Percentiles rank a stretch among this genome's conserved stretches.
These are phyloP conservation scores for Muntiacus muntjak DNA, from an alignment of 2,113 vertebrate species.

Conservation along the genomic window DNA sequence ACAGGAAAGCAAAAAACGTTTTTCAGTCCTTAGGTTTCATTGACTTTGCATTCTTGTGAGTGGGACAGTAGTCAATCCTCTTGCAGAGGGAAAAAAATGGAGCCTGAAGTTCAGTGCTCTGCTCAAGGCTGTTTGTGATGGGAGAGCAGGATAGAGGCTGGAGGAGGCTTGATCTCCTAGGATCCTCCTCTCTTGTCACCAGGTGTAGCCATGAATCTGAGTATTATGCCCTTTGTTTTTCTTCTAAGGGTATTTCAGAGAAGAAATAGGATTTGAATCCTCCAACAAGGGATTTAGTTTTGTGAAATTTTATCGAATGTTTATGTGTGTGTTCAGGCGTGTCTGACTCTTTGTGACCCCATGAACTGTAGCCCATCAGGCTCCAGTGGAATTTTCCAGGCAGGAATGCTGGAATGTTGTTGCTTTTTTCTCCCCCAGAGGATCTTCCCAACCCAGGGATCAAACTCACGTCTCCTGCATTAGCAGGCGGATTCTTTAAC, in stretches of 20 bases:
- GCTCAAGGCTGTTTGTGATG: background rate
- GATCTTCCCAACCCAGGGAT: background rate
- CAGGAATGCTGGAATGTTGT: background rate
- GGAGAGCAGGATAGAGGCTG: background rate
- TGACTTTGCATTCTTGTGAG: background rate
- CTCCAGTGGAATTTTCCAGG: background rate
- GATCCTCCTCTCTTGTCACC: background rate
- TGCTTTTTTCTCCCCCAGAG: background rate
- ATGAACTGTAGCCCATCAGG: background rate
- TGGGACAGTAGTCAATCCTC: background rate
- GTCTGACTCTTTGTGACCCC: background rate
- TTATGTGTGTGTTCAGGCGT: accelerated
- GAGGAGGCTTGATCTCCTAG: background rate
- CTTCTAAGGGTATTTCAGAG: background rate
- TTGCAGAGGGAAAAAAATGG: background rate
- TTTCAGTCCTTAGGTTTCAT: background rate
- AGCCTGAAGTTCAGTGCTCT: background rate
- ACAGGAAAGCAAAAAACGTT: background rate
- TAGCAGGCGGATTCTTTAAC: background rate
- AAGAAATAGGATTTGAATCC: background rate
- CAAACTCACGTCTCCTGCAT: background rate
- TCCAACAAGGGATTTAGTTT: background rate
- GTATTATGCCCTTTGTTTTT: background rate
- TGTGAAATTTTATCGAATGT: background rate
- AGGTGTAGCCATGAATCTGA: background rate